Evolutionary conservation across 2,888 invertebrate species (phyloP), one percentile per base, ranked within the genome.

Genomic region (Macrophya annulata): DNA sequence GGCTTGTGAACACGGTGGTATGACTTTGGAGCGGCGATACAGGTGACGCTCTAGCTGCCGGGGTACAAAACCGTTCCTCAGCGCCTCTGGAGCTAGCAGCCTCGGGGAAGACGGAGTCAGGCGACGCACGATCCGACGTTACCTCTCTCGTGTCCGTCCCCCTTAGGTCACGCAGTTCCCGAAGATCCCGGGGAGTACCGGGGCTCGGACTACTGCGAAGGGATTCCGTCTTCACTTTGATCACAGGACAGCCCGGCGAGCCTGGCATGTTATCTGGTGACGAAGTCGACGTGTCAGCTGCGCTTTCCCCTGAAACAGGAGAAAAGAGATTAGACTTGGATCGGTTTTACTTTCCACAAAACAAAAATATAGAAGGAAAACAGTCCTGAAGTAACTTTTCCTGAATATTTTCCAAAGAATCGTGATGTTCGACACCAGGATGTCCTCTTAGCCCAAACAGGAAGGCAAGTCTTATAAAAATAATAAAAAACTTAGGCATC

Each of bases 221-320:
- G 89, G 91, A 93, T 90, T 93, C 93, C 89, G 90, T 93, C 88
- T 93, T 93, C 85, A 93, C 93, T 90, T 92, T 93, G 91, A 93
- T 90, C 90, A 92, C 90, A 84, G 92, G 92, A 90, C 93, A 93
- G 90, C 92, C 93, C 93, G 97, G 97, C 93, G 98, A 98, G 94
- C 97, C 96, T 93, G 97, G 97, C 94, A 97, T 96, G 92, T 96
- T 95, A 91, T 98, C 98, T 94, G 98, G 98, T 93, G 98, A 98
- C 93, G 98, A 98, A 93, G 98, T 98, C 94, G 97, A 98, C 94
- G 98, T 98, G 95, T 98, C 98, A 94, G 98, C 98, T 95, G 98
- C 97, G 94, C 98, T 98, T 95, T 98, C 98, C 95, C 97, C 97
- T 97, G 96, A 91, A 93, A 88, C 71, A 77, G 77, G 84, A 86